phyloP scores from a whole-genome alignment of 1,140 invertebrate genomes.

The Pachypeltis micranthus region DNA sequence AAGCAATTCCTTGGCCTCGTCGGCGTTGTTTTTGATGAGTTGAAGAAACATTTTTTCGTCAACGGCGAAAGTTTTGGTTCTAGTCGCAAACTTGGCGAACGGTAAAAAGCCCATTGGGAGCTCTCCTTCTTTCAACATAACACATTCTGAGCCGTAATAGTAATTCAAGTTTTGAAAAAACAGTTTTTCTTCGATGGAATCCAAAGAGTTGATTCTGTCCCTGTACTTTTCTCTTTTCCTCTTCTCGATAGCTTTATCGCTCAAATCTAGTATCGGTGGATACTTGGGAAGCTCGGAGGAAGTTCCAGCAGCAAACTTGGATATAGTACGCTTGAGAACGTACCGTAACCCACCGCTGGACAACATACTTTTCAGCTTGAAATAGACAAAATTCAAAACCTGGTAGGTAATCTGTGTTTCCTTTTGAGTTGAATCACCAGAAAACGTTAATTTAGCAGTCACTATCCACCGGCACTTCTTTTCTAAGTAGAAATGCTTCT shows the following conservation, averaged over 20 bases:
- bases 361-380: background rate
- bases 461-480: too few species aligned
- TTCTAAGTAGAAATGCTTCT: too few species aligned
- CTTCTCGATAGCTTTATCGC: background rate
- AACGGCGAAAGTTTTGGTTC: constrained; percentile 47
- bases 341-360: background rate
- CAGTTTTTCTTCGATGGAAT: constrained; percentile 70
- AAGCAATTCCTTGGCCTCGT: constrained; percentile 35
- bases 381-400: too few species aligned
- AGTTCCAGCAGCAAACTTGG: background rate
- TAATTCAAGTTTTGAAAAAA: constrained; percentile 65
- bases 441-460: too few species aligned
- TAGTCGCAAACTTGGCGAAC: constrained; percentile 55
- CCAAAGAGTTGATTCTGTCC: constrained; percentile 42
- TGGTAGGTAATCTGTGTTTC: too few species aligned
- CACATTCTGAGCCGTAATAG: constrained; percentile 60
- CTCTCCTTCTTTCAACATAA: constrained; percentile 44
- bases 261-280: constrained; percentile 22
- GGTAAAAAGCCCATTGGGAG: constrained; percentile 54
- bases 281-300: constrained; percentile 13
- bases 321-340: background rate
- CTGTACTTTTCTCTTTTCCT: constrained; percentile 14
- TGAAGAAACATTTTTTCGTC: constrained; percentile 38
- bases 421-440: too few species aligned
- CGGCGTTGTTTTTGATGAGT: constrained; percentile 4